These are phyloP conservation scores for Plutomurus gul DNA, from an alignment of 1,140 invertebrate species.

Conservation along the genomic window DNA sequence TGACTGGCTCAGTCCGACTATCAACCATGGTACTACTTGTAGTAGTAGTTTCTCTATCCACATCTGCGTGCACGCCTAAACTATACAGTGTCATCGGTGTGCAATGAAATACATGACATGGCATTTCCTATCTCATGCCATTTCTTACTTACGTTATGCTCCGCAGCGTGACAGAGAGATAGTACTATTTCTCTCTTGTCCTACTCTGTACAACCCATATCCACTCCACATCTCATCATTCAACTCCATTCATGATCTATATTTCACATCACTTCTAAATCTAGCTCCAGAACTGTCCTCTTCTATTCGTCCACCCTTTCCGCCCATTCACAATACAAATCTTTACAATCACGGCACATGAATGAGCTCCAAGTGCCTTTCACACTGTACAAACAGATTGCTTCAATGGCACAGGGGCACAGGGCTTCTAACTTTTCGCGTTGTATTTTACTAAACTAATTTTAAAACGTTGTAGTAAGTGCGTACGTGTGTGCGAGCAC, in stretches of 20 bases:
- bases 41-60: neutral
- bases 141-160: neutral
- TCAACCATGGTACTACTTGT: neutral
- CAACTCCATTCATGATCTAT: slow-evolving; percentile 34
- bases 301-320: slow-evolving; percentile 3
- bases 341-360: neutral
- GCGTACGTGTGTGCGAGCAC: no score
- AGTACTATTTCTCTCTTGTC: neutral
- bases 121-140: neutral
- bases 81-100: neutral
- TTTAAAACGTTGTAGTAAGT: no score
- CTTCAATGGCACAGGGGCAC: neutral
- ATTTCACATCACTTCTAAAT: slow-evolving; percentile 7
- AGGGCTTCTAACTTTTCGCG: no score
- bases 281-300: slow-evolving; percentile 5
- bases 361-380: neutral
- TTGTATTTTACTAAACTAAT: neutral
- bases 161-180: neutral
- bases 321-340: slow-evolving; percentile 10
- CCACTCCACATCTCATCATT: slow-evolving; percentile 26
- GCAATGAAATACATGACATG: neutral
- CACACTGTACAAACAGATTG: neutral
- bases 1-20: neutral
- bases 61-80: neutral
- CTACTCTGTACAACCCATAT: neutral